Percentiles rank a stretch among this genome's conserved stretches.
Conservation (phyloP, 2,888 invertebrate genomes). For the Callyntrura guangdongensis region DNA sequence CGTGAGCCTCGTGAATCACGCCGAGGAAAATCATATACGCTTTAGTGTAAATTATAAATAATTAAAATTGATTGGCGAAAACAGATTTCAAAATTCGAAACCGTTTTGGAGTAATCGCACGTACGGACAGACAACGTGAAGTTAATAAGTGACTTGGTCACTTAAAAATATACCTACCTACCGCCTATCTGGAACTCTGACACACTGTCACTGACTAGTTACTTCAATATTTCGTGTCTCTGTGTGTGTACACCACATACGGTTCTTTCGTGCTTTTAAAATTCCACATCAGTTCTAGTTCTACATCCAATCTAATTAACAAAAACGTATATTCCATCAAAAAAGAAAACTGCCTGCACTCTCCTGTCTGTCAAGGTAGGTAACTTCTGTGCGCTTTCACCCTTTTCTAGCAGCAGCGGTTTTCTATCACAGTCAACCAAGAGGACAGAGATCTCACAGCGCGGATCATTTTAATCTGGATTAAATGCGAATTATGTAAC, state of each 20-base stretch:
- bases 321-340: conserved; percentile 1
- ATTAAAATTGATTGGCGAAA: no score
- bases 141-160: no score
- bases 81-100: no score
- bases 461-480: conserved; percentile 48
- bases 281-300: background rate
- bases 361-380: background rate
- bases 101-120: no score
- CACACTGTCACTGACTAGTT: conserved; percentile 15
- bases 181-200: background rate
- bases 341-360: background rate
- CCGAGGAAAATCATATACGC: no score
- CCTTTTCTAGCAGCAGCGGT: background rate
- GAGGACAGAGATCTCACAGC: background rate
- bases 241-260: background rate
- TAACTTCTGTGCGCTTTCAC: background rate
- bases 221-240: background rate
- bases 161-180: background rate
- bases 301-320: background rate
- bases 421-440: background rate
- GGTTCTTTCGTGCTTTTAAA: background rate
- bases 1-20: no score
- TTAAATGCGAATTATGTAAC: conserved; percentile 14
- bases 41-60: no score
- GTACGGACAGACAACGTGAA: no score